A percentile compares a stretch with the other conserved stretches of the same genome.
These are phyloP conservation scores for Hypanus sabinus DNA, from an alignment of 2,113 vertebrate genomes.

Conservation along the genomic window DNA sequence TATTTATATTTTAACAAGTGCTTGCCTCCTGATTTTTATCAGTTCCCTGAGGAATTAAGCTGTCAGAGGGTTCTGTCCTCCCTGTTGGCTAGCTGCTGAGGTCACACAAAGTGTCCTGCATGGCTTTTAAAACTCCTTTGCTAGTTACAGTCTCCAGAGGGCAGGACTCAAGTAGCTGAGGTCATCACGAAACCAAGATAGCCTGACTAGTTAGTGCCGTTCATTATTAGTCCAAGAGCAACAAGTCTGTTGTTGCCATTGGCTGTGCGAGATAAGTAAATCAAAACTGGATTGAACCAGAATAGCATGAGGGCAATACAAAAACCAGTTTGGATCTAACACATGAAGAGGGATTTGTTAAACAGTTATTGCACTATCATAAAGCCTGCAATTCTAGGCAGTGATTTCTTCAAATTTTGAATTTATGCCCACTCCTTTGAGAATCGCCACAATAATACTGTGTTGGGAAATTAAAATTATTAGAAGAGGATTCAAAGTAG, in stretches of 20 bases:
- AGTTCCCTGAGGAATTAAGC: neutral
- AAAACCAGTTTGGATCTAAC: neutral
- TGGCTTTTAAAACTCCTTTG: neutral
- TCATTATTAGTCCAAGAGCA: neutral
- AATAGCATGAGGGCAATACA: neutral
- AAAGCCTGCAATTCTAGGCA: neutral
- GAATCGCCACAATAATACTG: neutral
- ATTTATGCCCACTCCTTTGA: neutral
- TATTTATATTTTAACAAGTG: neutral
- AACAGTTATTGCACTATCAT: neutral
- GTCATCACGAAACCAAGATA: neutral
- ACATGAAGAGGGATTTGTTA: neutral
- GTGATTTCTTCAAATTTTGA: neutral
- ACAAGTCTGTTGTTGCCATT: neutral
- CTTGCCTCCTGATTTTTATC: neutral
- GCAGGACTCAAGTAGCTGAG: neutral
- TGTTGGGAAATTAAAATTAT: neutral
- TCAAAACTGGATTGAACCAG: neutral
- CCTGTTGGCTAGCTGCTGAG: neutral
- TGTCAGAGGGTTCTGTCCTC: neutral
- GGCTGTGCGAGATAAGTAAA: neutral
- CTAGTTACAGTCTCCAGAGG: neutral
- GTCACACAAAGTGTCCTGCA: neutral
- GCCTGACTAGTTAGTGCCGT: neutral
- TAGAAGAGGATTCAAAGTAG: neutral